Evolutionary conservation across 2,797 vertebrate genomes (phyloP), one percentile per base, ranked within the genome.

Genomic region (Botia kubotai): DNA sequence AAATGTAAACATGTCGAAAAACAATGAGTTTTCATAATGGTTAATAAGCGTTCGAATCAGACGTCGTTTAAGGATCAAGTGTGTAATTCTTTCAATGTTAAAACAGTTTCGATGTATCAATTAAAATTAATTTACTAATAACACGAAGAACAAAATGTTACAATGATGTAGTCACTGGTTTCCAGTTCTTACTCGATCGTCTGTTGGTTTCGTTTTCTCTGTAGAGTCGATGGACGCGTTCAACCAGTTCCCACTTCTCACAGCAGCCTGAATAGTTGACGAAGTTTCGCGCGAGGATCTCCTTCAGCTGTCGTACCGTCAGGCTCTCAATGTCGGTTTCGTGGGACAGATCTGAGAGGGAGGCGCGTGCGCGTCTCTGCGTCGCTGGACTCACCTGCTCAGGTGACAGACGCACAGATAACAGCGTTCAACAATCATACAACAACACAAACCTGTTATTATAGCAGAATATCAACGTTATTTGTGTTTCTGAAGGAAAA

Each of bases 211-310:
- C 93, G 0, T 93, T 96, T 83, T 99, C 98, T 86, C 94, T 93
- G 94, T 98, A 99, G 1, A 99, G 93, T 5, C 97, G 94, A 89
- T 95, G 96, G 72, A 99, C 98, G 86, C 97, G 95, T 88, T 99
- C 98, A 88, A 99, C 92, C 75, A 99, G 95, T 90, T 99, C 98
- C 97, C 97, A 99, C 86, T 98, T 99, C 90, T 99, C 98, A 84
- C 98, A 99, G 91, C 98, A 99, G 89, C 98, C 98, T 0, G 97
- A 98, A 88, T 97, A 99, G 92, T 95, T 99, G 89, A 99, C 98
- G 83, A 99, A 99, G 83, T 99, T 99, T 83, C 97, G 94, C 3
- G 97, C 96, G 0, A 99, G 94, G 82, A 99, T 98, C 89, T 99
- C 98, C 90, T 99, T 99, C 83, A 99, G 93, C 90, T 99, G 97